Percentiles rank a stretch among this genome's conserved stretches.
phyloP scores from a whole-genome alignment of 23 tunicate genomes.

The Clavelina lepadiformis region DNA sequence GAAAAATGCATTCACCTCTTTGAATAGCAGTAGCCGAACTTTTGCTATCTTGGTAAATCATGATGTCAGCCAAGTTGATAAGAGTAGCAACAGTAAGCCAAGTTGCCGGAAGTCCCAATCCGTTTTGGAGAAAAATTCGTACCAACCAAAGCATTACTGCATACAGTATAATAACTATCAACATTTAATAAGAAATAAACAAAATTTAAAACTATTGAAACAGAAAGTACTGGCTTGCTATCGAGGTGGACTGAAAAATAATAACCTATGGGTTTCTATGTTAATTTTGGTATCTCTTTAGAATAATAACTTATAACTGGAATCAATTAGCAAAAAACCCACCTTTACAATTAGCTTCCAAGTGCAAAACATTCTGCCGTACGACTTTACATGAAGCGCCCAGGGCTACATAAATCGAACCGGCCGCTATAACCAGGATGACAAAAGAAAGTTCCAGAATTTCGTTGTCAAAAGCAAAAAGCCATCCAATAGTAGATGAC shows the following conservation, averaged over 20 bases:
- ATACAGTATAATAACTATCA: too few species aligned
- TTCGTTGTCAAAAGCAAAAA: constrained; percentile 67
- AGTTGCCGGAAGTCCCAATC: constrained; percentile 36
- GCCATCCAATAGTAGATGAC: constrained; percentile 34
- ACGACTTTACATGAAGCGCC: constrained; percentile 32
- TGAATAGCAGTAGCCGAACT: constrained; percentile 11
- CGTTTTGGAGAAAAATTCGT: constrained; percentile 66
- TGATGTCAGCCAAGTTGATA: constrained; percentile 36
- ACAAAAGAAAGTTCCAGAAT: constrained; percentile 30
- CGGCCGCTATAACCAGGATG: constrained; percentile 25
- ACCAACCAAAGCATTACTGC: constrained; percentile 68
- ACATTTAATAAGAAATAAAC: too few species aligned
- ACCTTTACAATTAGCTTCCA: too few species aligned
- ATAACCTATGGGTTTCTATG: too few species aligned
- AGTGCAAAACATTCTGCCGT: constrained; percentile 2
- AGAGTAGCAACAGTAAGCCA: constrained; percentile 76
- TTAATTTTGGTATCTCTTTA: neutral
- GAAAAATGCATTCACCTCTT: too few species aligned
- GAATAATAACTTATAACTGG: neutral
- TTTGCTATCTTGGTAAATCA: constrained; percentile 41
- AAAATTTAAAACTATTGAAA: too few species aligned
- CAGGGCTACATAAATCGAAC: constrained; percentile 20
- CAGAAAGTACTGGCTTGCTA: too few species aligned
- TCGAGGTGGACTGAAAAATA: too few species aligned
- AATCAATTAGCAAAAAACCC: neutral